These are phyloP conservation scores for Caenorhabditis sinica DNA, from an alignment of 2,888 invertebrate genomes.

Conservation along the genomic window DNA sequence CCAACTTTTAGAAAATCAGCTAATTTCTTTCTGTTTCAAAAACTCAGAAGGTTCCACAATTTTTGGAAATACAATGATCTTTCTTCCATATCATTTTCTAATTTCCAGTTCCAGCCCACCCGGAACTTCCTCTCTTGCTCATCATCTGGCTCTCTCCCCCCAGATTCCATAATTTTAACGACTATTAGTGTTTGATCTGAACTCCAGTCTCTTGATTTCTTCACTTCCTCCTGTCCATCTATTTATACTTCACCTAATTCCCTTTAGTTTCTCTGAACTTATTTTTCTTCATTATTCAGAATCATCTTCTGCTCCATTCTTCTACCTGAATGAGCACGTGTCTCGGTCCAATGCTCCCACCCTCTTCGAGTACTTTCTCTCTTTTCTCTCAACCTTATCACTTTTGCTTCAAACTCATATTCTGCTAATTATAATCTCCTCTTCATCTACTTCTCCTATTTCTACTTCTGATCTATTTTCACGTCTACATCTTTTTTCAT, in stretches of 20 bases:
- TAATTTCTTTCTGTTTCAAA: no score
- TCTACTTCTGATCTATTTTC: slow-evolving; percentile 3
- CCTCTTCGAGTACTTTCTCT: slow-evolving; percentile 7
- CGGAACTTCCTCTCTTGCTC: slow-evolving; percentile 2
- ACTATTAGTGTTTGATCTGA: slow-evolving; percentile 8
- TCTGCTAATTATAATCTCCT: slow-evolving; percentile 20
- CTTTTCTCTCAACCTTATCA: neutral
- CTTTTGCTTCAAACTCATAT: neutral
- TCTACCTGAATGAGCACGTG: slow-evolving; percentile 13
- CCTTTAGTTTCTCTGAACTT: neutral
- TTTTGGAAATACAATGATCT: no score
- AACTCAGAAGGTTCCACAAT: no score
- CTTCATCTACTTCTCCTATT: slow-evolving; percentile 8
- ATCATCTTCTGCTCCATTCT: neutral
- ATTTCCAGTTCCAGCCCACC: neutral
- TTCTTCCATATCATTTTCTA: no score
- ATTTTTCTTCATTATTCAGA: neutral
- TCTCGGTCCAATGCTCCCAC: slow-evolving; percentile 32
- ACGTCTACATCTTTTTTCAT: neutral
- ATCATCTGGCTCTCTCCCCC: neutral
- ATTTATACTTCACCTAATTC: neutral
- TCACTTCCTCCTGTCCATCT: neutral
- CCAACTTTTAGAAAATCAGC: no score
- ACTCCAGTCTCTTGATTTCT: no score
- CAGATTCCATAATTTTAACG: neutral